Evolutionary conservation across 2,888 invertebrate genomes (phyloP).

Genomic region (Chrysolina oricalcia): DNA sequence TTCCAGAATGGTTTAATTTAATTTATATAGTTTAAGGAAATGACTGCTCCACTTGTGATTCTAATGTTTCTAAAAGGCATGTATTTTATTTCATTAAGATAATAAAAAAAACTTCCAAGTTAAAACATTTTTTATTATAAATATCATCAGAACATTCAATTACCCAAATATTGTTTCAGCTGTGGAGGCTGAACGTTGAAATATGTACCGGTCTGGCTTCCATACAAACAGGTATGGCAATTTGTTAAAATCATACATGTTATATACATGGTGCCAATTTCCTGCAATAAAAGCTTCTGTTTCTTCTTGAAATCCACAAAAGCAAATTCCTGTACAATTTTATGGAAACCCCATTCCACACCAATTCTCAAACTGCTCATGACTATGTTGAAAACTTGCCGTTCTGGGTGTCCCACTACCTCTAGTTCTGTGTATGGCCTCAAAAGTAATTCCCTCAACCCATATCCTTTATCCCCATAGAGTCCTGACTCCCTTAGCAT

Average conservation of each 20-base stretch:
- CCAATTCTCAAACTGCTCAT: slow-evolving; percentile 26
- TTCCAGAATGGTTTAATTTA: neutral
- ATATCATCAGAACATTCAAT: neutral
- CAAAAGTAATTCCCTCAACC: neutral
- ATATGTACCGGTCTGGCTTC: slow-evolving; percentile 9
- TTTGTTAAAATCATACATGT: slow-evolving; percentile 16
- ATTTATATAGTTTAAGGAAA: neutral
- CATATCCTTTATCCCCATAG: slow-evolving; percentile 18
- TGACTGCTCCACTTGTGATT: neutral
- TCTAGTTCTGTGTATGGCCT: slow-evolving; percentile 27
- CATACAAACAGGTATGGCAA: slow-evolving; percentile 22
- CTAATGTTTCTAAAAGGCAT: neutral
- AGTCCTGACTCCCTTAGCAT: slow-evolving; percentile 14
- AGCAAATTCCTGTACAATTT: slow-evolving; percentile 30
- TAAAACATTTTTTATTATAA: neutral
- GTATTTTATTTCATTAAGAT: neutral
- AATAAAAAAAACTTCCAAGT: neutral
- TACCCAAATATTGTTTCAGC: slow-evolving; percentile 26
- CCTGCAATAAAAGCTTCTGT: slow-evolving; percentile 4
- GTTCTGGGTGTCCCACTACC: slow-evolving; percentile 10
- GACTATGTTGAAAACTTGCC: too few species aligned
- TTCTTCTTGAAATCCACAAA: slow-evolving; percentile 20
- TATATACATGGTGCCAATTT: slow-evolving; percentile 11
- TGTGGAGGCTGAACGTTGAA: slow-evolving; percentile 19
- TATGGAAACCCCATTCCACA: slow-evolving; percentile 31